Evolutionary conservation across 1,140 invertebrate species (phyloP).

Genomic region (Helicoverpa zea): DNA sequence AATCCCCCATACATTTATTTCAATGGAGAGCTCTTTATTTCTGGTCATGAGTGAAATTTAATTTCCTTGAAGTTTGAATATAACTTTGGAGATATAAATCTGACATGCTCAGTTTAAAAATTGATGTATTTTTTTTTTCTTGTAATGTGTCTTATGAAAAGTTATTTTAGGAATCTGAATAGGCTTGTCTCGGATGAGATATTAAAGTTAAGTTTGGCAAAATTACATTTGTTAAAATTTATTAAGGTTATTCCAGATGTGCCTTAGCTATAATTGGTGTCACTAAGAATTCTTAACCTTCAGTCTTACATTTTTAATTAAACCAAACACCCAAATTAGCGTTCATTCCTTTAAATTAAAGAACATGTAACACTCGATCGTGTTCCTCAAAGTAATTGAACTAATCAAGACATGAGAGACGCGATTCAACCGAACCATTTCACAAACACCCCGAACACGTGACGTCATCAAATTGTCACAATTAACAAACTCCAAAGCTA

Average conservation of each 20-base stretch:
- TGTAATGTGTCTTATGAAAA: slow-evolving; percentile 10
- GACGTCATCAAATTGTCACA: slow-evolving; percentile 44
- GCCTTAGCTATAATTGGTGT: no score
- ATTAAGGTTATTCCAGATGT: no score
- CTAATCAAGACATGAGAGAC: slow-evolving; percentile 38
- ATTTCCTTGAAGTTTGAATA: slow-evolving; percentile 47
- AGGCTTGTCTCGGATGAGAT: neutral
- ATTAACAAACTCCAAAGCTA: slow-evolving; percentile 47
- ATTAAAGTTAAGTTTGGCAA: no score
- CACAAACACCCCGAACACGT: slow-evolving; percentile 33
- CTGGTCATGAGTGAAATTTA: slow-evolving; percentile 33
- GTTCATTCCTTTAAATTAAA: slow-evolving; percentile 27
- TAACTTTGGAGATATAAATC: slow-evolving; percentile 41
- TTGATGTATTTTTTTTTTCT: slow-evolving; percentile 2
- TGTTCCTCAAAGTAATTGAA: slow-evolving; percentile 37
- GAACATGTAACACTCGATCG: slow-evolving; percentile 13
- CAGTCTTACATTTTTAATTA: neutral
- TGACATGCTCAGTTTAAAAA: slow-evolving; percentile 33
- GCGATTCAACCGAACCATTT: slow-evolving; percentile 8
- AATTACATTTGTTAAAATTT: no score
- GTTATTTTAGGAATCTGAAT: neutral
- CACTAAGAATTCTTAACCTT: neutral
- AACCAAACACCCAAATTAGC: neutral
- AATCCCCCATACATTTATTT: neutral
- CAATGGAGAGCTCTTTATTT: slow-evolving; percentile 25